Conservation (phyloP, 2,113 vertebrate species). For the Malurus elegans region DNA sequence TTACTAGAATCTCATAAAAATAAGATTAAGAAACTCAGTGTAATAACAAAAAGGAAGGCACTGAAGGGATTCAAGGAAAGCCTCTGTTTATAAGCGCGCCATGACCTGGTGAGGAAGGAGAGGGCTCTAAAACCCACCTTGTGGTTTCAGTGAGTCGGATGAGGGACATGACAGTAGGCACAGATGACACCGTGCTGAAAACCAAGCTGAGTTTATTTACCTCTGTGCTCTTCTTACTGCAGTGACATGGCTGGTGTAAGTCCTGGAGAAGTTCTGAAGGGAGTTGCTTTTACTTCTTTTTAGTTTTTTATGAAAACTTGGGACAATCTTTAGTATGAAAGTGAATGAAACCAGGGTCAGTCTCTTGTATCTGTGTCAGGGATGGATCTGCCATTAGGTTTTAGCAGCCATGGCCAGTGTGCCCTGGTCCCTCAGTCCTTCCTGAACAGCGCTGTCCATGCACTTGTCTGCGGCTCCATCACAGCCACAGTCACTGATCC, state of each 20-base stretch:
- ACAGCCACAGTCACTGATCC: neutral
- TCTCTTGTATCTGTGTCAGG: neutral
- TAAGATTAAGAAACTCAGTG: neutral
- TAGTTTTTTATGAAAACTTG: neutral
- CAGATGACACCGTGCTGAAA: neutral
- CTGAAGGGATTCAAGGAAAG: neutral
- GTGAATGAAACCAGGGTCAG: neutral
- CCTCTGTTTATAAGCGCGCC: neutral
- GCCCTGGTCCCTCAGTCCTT: neutral
- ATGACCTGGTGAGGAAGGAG: neutral
- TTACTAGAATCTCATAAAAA: neutral
- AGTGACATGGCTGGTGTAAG: rapidly evolving
- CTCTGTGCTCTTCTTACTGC: neutral
- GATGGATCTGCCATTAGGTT: neutral
- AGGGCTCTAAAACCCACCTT: neutral
- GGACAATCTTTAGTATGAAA: neutral
- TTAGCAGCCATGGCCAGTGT: neutral
- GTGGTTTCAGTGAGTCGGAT: neutral
- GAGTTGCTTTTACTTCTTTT: neutral
- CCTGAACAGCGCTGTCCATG: neutral
- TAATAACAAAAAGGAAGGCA: neutral
- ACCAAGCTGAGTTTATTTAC: neutral
- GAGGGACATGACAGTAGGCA: neutral
- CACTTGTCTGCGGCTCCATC: neutral
- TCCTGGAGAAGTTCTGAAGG: neutral